Percentiles rank a stretch among this genome's conserved stretches.
phyloP scores from a whole-genome alignment of 2,888 invertebrate species.

The Lasius platythorax region DNA sequence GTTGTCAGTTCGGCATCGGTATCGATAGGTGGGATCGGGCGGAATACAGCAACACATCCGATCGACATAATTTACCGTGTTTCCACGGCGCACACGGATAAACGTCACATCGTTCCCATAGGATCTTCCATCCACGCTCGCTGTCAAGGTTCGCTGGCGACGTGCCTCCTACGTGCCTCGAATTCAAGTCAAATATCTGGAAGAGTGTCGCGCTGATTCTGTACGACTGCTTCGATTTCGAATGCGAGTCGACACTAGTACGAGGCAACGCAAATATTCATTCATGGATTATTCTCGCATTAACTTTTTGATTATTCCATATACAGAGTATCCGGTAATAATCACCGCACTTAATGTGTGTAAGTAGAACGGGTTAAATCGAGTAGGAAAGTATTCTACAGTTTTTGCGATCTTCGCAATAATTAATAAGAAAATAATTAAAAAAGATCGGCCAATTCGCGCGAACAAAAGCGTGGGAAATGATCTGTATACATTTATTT shows the following conservation, averaged over 20 bases:
- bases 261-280: conserved; percentile 4
- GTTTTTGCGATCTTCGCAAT: too few relatives aligned
- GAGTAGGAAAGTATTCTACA: too few relatives aligned
- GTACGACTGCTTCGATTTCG: conserved; percentile 26
- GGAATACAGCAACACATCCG: conserved; percentile 56
- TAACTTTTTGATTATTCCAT: conserved; percentile 9
- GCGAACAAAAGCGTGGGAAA: too few relatives aligned
- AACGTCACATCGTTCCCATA: conserved; percentile 70
- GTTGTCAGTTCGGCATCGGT: conserved; percentile 37
- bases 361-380: too few relatives aligned
- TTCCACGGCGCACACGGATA: conserved; percentile 67
- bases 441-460: too few relatives aligned
- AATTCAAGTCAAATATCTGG: conserved; percentile 59
- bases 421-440: too few relatives aligned
- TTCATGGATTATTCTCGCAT: conserved; percentile 20
- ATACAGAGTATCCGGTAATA: too few relatives aligned
- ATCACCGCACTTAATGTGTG: too few relatives aligned
- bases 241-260: not conserved
- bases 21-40: conserved; percentile 50
- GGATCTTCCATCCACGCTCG: conserved; percentile 58
- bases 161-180: conserved; percentile 65
- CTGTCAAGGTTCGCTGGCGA: conserved; percentile 71
- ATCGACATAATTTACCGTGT: conserved; percentile 72
- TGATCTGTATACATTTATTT: too few relatives aligned
- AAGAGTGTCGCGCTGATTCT: conserved; percentile 45